Conservation (phyloP, 2,113 vertebrate species). For the Myiagra hebetior region DNA sequence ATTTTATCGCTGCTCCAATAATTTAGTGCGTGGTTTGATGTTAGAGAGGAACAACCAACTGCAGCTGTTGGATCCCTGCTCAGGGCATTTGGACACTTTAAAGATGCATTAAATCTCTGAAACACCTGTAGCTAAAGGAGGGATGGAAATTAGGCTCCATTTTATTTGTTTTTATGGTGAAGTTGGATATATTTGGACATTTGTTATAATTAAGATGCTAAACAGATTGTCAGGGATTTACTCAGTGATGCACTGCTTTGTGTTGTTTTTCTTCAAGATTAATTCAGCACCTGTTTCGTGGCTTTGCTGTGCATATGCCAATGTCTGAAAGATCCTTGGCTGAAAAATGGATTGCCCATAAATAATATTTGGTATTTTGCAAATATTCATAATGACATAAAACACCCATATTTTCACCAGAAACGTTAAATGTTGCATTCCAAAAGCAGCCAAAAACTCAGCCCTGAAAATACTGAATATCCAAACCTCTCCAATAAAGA, state of each 20-base stretch:
- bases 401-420: background rate
- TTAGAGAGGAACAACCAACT: background rate
- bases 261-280: background rate
- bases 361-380: background rate
- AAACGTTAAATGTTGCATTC: background rate
- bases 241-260: background rate
- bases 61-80: background rate
- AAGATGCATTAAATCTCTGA: slow-evolving; percentile 23
- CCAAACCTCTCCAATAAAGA: background rate
- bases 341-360: background rate
- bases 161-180: background rate
- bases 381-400: background rate
- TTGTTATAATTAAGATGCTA: background rate
- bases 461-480: background rate
- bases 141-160: background rate
- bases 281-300: background rate
- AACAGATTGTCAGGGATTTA: slow-evolving; percentile 15
- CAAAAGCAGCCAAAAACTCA: background rate
- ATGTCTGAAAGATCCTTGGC: background rate
- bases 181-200: background rate
- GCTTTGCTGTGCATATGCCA: background rate
- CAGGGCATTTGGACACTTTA: slow-evolving; percentile 25
- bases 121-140: slow-evolving; percentile 1
- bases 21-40: background rate
- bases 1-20: background rate